These are phyloP conservation scores for Drosophila acutilabella DNA, from an alignment of 2,888 invertebrate species.

Conservation along the genomic window DNA sequence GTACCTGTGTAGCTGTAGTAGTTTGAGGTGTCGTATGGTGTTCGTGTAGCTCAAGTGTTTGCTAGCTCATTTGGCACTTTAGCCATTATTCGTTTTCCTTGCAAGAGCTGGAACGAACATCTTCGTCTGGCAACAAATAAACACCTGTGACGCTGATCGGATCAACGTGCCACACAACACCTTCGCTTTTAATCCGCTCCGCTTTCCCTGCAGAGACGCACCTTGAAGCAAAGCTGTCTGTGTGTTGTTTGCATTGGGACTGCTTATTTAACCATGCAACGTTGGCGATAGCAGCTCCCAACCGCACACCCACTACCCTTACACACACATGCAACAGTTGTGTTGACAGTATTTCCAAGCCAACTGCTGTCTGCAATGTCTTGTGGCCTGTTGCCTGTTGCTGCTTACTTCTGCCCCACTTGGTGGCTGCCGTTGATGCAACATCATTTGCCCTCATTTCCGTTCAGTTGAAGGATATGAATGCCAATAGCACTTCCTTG, in stretches of 20 bases:
- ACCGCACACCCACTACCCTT: neutral
- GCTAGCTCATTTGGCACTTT: slow-evolving; percentile 74
- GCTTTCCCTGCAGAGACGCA: slow-evolving; percentile 24
- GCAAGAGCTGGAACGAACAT: slow-evolving; percentile 20
- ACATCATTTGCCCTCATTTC: slow-evolving; percentile 66
- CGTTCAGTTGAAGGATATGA: slow-evolving; percentile 72
- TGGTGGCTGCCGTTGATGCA: slow-evolving; percentile 34
- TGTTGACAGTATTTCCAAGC: slow-evolving; percentile 45
- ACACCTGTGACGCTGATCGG: slow-evolving; percentile 74
- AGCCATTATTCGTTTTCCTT: slow-evolving; percentile 51
- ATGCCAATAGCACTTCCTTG: slow-evolving; percentile 78
- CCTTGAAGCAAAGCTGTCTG: slow-evolving; percentile 41
- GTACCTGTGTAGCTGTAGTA: slow-evolving; percentile 1
- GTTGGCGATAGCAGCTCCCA: slow-evolving; percentile 33
- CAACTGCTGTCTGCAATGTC: slow-evolving; percentile 1
- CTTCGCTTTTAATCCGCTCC: neutral
- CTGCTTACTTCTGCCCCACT: neutral
- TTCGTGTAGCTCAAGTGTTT: slow-evolving; percentile 49
- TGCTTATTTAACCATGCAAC: slow-evolving; percentile 69
- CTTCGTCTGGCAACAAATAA: slow-evolving; percentile 69
- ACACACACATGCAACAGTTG: slow-evolving; percentile 75
- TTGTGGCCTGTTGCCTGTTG: neutral
- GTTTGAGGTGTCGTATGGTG: neutral
- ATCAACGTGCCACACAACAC: slow-evolving; percentile 46
- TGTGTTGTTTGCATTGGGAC: slow-evolving; percentile 40